Percentiles rank a stretch among this genome's conserved stretches.
Evolutionary conservation across 2,113 vertebrate genomes (phyloP).

Genomic region (Coryphaenoides rupestris): DNA sequence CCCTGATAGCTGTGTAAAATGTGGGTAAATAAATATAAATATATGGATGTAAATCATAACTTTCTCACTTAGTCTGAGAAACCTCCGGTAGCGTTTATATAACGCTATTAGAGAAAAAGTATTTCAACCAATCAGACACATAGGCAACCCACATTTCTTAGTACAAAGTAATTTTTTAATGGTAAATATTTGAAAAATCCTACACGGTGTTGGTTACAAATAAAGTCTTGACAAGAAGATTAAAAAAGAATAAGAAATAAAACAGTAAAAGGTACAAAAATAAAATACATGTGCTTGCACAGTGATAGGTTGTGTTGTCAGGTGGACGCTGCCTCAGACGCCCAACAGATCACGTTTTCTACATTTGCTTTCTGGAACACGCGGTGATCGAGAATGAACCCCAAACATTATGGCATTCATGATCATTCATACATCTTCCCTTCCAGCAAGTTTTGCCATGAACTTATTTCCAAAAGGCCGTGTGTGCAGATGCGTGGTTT

Average conservation of each 20-base stretch:
- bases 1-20: too few relatives aligned
- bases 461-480: background rate
- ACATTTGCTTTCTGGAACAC: background rate
- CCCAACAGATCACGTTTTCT: background rate
- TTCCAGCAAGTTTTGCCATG: background rate
- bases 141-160: background rate
- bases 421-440: background rate
- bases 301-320: conserved; percentile 18
- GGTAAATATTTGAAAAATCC: conserved; percentile 66
- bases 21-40: too few relatives aligned
- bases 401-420: background rate
- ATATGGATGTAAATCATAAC: too few relatives aligned
- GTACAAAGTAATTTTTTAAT: conserved; percentile 74
- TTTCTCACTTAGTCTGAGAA: too few relatives aligned
- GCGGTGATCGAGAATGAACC: background rate
- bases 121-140: background rate
- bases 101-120: too few relatives aligned
- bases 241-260: conserved; percentile 38
- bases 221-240: conserved; percentile 39
- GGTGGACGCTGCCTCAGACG: background rate
- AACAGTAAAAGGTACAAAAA: conserved; percentile 58
- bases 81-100: too few relatives aligned
- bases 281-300: conserved; percentile 70
- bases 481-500: background rate
- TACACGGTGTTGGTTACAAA: conserved; percentile 63